Evolutionary conservation across 2,113 vertebrate species (phyloP).

Genomic region (Embiotoca jacksoni): DNA sequence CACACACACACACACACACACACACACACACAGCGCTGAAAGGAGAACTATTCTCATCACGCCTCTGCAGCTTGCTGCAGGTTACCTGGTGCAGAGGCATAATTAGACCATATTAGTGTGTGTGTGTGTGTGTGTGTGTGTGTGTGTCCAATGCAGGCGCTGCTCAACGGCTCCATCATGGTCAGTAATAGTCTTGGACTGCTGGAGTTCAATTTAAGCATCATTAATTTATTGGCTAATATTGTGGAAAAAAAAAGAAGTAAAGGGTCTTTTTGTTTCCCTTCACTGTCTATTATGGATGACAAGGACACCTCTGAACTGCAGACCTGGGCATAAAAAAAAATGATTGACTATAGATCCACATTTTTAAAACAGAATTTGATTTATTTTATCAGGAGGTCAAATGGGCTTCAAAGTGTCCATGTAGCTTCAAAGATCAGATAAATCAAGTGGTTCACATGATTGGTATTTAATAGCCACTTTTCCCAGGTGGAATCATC

Average conservation of each 20-base stretch:
- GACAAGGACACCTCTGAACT: constrained; percentile 48
- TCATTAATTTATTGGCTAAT: constrained; percentile 48
- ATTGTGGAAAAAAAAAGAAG: constrained; percentile 23
- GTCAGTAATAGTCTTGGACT: constrained; percentile 38
- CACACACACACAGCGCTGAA: neutral
- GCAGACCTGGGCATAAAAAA: constrained; percentile 39
- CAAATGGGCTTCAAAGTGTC: constrained; percentile 34
- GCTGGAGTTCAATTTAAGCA: constrained; percentile 47
- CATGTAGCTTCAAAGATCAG: constrained; percentile 10
- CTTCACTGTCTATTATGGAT: constrained; percentile 50
- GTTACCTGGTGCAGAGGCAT: constrained; percentile 53
- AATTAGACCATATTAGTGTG: constrained; percentile 74
- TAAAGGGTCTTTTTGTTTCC: constrained; percentile 57
- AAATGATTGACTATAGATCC: constrained; percentile 32
- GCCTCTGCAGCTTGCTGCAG: constrained; percentile 59
- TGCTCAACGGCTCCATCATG: constrained; percentile 21
- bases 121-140: constrained; percentile 9
- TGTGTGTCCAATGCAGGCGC: constrained; percentile 2
- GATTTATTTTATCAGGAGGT: constrained; percentile 49
- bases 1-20: neutral
- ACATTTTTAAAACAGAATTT: constrained; percentile 43
- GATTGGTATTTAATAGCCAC: constrained; percentile 36
- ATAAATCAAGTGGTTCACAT: constrained; percentile 35
- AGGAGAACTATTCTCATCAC: constrained; percentile 54
- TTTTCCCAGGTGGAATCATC: constrained; percentile 13